A percentile compares a stretch with the other conserved stretches of the same genome.
phyloP scores from a whole-genome alignment of 2,113 vertebrate genomes.

The Hippoglossus stenolepis region DNA sequence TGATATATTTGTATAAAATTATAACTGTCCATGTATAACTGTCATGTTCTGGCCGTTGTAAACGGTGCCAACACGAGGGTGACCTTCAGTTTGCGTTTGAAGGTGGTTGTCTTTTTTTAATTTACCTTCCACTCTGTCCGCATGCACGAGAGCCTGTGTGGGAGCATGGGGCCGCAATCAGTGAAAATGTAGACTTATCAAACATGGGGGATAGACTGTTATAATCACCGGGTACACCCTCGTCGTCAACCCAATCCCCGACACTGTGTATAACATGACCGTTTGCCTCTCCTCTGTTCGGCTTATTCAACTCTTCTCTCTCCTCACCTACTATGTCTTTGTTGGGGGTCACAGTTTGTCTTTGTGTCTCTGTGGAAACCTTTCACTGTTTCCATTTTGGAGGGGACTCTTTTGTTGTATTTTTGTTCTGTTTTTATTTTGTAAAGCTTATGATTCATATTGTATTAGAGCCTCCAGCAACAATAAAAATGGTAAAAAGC shows the following conservation, averaged over 20 bases:
- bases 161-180: conserved; percentile 31
- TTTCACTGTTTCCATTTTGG: conserved; percentile 75
- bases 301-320: conserved; percentile 58
- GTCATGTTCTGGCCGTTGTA: conserved; percentile 57
- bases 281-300: conserved; percentile 50
- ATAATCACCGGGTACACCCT: conserved; percentile 59
- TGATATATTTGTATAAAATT: conserved; percentile 74
- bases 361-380: conserved; percentile 74
- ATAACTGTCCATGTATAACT: conserved; percentile 65
- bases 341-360: conserved; percentile 79
- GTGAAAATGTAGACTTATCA: conserved; percentile 53
- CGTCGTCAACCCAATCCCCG: conserved; percentile 21
- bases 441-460: conserved; percentile 87
- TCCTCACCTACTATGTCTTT: conserved; percentile 67
- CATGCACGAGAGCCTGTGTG: conserved; percentile 59
- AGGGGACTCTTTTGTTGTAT: conserved; percentile 80
- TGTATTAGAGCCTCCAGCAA: conserved; percentile 88
- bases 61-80: conserved; percentile 43
- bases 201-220: conserved; percentile 70
- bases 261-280: conserved; percentile 68
- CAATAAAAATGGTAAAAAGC: conserved; percentile 85
- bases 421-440: conserved; percentile 82
- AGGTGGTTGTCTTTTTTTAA: conserved; percentile 42
- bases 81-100: conserved; percentile 41
- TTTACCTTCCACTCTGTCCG: conserved; percentile 35